These are phyloP conservation scores for Pionites leucogaster DNA, from an alignment of 2,113 vertebrate species.

Conservation along the genomic window DNA sequence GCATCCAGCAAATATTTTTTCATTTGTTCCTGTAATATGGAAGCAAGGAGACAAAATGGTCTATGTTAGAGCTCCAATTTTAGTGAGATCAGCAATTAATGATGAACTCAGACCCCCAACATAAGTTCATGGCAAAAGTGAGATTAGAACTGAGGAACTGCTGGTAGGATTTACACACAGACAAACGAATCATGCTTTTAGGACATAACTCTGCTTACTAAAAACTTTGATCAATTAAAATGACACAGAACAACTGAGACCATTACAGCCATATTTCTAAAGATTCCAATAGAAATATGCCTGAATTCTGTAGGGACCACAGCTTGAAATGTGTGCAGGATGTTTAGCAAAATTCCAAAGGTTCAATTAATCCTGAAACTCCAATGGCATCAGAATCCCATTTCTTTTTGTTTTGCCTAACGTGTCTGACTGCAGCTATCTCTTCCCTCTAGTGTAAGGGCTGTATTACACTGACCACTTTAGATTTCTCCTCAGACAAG, in stretches of 20 bases:
- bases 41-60: not conserved
- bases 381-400: not conserved
- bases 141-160: not conserved
- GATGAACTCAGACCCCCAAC: not conserved
- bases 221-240: not conserved
- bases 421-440: not conserved
- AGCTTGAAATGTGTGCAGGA: not conserved
- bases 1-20: not conserved
- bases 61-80: not conserved
- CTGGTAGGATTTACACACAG: not conserved
- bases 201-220: not conserved
- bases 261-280: not conserved
- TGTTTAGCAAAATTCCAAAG: not conserved
- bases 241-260: not conserved
- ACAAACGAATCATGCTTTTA: not conserved
- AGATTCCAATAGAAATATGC: not conserved
- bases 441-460: not conserved
- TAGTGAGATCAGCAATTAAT: not conserved
- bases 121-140: not conserved
- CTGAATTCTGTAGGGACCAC: not conserved
- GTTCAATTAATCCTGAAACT: not conserved
- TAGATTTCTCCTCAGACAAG: not conserved
- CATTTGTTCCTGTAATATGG: not conserved
- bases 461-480: not conserved
- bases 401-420: not conserved